Evolutionary conservation across 2,797 vertebrate species (phyloP).

Genomic region (Pelodytes ibericus): DNA sequence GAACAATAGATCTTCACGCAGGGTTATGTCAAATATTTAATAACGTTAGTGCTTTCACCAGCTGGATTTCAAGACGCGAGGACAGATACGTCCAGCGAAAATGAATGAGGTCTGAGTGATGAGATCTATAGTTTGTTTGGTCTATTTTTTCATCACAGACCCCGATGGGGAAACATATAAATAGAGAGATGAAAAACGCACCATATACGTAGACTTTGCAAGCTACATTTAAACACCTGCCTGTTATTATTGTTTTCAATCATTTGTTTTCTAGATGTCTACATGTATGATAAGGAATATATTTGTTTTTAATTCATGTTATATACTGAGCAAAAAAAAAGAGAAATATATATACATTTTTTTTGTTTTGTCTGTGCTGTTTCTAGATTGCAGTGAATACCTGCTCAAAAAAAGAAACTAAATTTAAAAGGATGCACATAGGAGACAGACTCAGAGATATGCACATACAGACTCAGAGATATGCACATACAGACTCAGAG

Average conservation of each 20-base stretch:
- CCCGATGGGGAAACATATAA: not conserved
- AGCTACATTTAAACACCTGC: not conserved
- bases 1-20: not conserved
- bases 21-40: not conserved
- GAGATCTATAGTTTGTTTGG: conserved; percentile 32
- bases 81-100: not conserved
- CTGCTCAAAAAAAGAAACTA: no score
- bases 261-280: no score
- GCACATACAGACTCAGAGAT: no score
- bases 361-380: no score
- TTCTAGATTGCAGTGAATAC: no score
- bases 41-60: not conserved
- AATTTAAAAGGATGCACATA: no score
- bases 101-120: not conserved
- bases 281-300: not conserved
- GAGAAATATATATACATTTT: not conserved
- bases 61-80: not conserved
- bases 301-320: not conserved
- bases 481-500: no score
- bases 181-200: not conserved
- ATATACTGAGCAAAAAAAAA: not conserved
- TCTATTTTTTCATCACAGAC: conserved; percentile 18
- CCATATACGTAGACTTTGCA: not conserved
- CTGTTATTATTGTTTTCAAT: no score
- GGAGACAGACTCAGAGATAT: no score